Conservation (phyloP, 2,888 invertebrate genomes). For the Tortricodes alternella region DNA sequence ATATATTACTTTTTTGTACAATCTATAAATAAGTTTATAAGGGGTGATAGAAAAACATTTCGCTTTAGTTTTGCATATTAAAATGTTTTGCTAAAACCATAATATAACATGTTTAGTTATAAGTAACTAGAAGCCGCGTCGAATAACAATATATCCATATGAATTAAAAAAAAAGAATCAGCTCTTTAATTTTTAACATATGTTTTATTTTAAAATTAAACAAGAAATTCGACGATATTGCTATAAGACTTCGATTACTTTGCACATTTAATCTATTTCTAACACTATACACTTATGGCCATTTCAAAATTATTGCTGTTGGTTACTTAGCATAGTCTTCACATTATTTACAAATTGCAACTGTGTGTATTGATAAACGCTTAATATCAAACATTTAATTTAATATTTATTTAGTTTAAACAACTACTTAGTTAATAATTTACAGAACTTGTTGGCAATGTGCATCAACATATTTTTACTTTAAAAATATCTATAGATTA, state of each 20-base stretch:
- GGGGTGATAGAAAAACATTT: slow-evolving; percentile 12
- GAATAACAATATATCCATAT: too few species aligned
- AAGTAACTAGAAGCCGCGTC: slow-evolving; percentile 31
- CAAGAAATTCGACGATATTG: slow-evolving; percentile 40
- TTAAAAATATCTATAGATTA: neutral
- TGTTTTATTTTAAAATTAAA: slow-evolving; percentile 31
- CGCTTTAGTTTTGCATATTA: neutral
- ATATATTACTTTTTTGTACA: slow-evolving; percentile 43
- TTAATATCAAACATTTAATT: slow-evolving; percentile 6
- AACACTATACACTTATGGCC: slow-evolving; percentile 39
- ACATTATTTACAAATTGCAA: slow-evolving; percentile 44
- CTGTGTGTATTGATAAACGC: slow-evolving; percentile 11
- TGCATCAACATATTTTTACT: slow-evolving; percentile 15
- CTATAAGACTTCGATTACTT: slow-evolving; percentile 41
- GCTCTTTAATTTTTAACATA: too few species aligned
- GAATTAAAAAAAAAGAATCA: too few species aligned
- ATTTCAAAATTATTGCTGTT: slow-evolving; percentile 52
- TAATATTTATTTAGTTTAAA: neutral
- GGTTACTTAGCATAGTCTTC: slow-evolving; percentile 33
- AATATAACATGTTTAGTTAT: slow-evolving; percentile 1
- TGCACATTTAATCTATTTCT: slow-evolving; percentile 38
- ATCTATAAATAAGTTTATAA: slow-evolving; percentile 37
- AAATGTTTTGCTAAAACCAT: slow-evolving; percentile 3
- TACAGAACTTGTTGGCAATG: slow-evolving; percentile 25
- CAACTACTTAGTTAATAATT: neutral